Conservation (phyloP, 2,888 invertebrate species). For the Hofmannophila pseudospretella region DNA sequence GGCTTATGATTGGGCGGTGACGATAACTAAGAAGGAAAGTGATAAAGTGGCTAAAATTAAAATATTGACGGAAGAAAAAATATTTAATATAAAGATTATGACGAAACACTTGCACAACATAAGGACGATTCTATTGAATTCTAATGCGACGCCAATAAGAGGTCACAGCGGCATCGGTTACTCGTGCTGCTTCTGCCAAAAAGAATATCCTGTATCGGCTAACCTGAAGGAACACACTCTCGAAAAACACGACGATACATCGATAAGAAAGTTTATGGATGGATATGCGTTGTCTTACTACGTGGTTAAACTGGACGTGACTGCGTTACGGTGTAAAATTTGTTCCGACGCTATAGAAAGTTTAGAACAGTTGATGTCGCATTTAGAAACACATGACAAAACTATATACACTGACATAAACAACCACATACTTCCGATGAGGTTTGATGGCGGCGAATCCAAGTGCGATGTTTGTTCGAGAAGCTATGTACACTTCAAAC, state of each 20-base stretch:
- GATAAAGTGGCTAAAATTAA: no score
- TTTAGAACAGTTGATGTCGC: not conserved
- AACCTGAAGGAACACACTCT: not conserved
- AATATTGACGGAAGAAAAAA: no score
- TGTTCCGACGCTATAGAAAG: not conserved
- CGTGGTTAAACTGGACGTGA: not conserved
- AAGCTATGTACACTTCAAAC: conserved; percentile 27
- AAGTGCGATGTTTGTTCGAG: conserved; percentile 27
- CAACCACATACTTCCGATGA: conserved; percentile 28
- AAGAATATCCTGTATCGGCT: not conserved
- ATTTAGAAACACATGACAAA: not conserved
- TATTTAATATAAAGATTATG: no score
- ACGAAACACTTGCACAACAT: conserved; percentile 18
- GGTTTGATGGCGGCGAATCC: conserved; percentile 23
- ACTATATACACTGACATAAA: not conserved
- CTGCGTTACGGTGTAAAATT: not conserved
- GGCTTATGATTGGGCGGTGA: not conserved
- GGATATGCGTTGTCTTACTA: not conserved
- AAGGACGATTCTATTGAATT: not conserved
- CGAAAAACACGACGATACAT: not conserved
- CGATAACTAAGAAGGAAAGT: conserved; percentile 2
- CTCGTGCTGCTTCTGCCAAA: not conserved
- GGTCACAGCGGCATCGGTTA: not conserved
- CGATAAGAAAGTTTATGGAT: not conserved
- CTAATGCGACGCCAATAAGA: not conserved